Evolutionary conservation across 2,113 vertebrate species (phyloP).

Genomic region (Podarcis raffonei): DNA sequence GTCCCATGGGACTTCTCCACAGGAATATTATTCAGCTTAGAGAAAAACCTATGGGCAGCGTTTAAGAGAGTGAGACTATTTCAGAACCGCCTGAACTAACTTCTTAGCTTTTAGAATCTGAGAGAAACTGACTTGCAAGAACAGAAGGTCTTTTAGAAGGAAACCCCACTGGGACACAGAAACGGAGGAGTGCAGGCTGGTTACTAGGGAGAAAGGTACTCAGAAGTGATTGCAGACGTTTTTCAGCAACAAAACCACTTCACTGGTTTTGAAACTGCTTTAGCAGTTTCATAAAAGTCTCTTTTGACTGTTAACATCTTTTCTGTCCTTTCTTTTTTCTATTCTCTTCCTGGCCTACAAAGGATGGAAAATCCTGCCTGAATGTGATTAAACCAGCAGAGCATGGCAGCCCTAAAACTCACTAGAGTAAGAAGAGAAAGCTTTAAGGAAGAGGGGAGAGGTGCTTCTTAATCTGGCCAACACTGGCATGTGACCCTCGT

Average conservation of each 20-base stretch:
- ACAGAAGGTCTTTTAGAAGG: neutral
- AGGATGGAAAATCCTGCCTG: neutral
- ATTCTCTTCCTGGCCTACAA: neutral
- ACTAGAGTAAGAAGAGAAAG: neutral
- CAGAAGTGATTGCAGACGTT: neutral
- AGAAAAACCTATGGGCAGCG: neutral
- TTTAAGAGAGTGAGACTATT: neutral
- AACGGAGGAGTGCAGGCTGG: neutral
- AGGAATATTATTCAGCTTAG: neutral
- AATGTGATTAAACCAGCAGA: neutral
- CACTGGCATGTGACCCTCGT: too few species aligned
- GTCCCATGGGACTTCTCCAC: neutral
- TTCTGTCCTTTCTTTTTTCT: neutral
- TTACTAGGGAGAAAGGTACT: neutral
- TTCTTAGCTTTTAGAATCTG: neutral
- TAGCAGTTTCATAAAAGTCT: neutral
- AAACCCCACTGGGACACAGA: neutral
- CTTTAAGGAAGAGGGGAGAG: neutral
- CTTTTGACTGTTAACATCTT: neutral
- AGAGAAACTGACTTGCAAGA: neutral
- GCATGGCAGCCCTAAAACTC: neutral
- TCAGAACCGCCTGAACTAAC: neutral
- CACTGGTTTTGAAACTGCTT: neutral
- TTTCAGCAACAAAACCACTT: neutral
- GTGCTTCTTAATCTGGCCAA: neutral